Percentiles rank a stretch among this genome's conserved stretches.
Evolutionary conservation across 2,888 invertebrate genomes (phyloP).

Genomic region (Drosophila pseudotakahashii): DNA sequence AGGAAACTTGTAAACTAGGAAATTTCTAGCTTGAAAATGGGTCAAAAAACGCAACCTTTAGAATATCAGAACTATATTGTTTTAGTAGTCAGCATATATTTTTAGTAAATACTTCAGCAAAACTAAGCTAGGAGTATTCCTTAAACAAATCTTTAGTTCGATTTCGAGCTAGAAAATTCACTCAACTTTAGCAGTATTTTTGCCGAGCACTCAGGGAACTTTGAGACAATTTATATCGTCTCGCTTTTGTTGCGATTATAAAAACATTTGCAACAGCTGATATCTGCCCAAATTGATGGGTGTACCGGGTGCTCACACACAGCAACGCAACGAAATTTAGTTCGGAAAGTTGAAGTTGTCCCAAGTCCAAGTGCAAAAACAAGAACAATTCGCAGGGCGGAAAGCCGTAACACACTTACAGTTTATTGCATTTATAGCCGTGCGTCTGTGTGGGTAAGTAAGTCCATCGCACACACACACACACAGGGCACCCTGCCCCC

Average conservation of each 20-base stretch:
- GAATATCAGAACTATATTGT: too few species aligned
- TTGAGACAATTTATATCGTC: slow-evolving; percentile 37
- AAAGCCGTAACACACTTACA: slow-evolving; percentile 69
- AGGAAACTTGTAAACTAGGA: neutral
- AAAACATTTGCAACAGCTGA: slow-evolving; percentile 76
- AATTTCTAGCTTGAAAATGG: neutral
- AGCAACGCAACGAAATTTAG: slow-evolving; percentile 14
- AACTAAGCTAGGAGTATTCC: too few species aligned
- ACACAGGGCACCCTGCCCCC: too few species aligned
- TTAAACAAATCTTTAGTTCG: slow-evolving; percentile 3
- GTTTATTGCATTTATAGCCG: slow-evolving; percentile 72
- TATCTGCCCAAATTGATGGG: slow-evolving; percentile 63
- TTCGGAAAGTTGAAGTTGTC: slow-evolving; percentile 17
- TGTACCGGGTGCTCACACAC: slow-evolving; percentile 38
- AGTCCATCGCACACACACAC: slow-evolving; percentile 36
- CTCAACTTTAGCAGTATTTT: slow-evolving; percentile 1
- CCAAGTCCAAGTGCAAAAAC: slow-evolving; percentile 26
- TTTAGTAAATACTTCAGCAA: too few species aligned
- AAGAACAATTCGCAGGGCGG: slow-evolving; percentile 25
- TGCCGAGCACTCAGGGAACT: slow-evolving; percentile 8
- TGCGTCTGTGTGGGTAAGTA: slow-evolving; percentile 48
- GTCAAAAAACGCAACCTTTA: too few species aligned
- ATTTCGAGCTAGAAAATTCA: slow-evolving; percentile 8
- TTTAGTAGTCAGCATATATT: too few species aligned
- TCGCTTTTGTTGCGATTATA: slow-evolving; percentile 61